phyloP scores from a whole-genome alignment of 2,797 vertebrate genomes.

The Spheniscus humboldti region DNA sequence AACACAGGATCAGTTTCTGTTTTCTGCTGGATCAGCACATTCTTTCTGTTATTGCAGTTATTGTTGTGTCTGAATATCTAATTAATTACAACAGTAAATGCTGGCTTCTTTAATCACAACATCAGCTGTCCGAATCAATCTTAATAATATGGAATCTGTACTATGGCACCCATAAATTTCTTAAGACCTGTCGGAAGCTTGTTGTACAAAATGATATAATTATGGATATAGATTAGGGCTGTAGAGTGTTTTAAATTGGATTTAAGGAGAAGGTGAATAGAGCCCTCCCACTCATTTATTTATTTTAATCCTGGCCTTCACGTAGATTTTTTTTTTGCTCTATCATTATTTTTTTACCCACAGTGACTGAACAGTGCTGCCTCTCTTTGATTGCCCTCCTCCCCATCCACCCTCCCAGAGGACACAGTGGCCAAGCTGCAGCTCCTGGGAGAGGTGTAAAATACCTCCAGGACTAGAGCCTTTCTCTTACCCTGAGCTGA shows the following conservation, averaged over 20 bases:
- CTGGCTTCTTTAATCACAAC: constrained; percentile 73
- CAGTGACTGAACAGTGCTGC: not conserved
- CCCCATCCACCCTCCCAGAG: not conserved
- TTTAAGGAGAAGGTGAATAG: constrained; percentile 68
- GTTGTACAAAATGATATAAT: constrained; percentile 72
- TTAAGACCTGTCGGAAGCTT: constrained; percentile 67
- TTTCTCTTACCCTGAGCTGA: not conserved
- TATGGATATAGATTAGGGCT: constrained; percentile 73
- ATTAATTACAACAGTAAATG: constrained; percentile 76
- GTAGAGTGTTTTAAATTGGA: constrained; percentile 71
- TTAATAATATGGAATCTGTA: constrained; percentile 74
- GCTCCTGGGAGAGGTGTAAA: not conserved
- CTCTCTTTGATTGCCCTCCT: not conserved
- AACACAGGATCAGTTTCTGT: constrained; percentile 25
- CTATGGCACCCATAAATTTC: constrained; percentile 74
- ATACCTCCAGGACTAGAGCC: not conserved
- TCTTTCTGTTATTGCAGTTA: constrained; percentile 68
- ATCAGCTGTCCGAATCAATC: constrained; percentile 77
- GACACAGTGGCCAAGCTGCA: not conserved
- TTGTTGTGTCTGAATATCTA: constrained; percentile 77
- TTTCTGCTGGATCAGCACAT: constrained; percentile 61
- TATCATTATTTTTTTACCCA: not conserved
- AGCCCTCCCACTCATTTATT: constrained; percentile 61
- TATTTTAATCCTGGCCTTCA: constrained; percentile 49
- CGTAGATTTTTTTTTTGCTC: not conserved